Base-by-base conservation (phyloP, 2,113 vertebrate genomes). In the Zeus faber region DNA sequence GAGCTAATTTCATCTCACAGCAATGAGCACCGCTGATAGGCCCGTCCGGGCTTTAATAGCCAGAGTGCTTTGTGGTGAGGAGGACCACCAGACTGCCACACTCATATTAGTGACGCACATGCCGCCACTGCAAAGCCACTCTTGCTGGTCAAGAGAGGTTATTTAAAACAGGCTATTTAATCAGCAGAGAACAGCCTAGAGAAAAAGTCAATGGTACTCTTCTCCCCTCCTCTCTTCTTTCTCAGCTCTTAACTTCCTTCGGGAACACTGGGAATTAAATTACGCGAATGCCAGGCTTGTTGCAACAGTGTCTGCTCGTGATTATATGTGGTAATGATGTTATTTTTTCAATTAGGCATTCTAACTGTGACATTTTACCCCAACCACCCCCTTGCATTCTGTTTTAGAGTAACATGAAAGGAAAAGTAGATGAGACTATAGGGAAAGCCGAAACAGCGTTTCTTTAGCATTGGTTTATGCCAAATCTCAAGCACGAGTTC, bases 211-310 rank as follows among this genome's bases (percentile, higher is more conserved):
- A 72, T 54, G 70, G 70, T 63, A 1, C 33, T 74, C 85, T 50
- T 25, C 20, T 55, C 14, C 7, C 23, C n/a, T 47, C 24, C 21
- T n/a, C 84, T 57, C 76, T 54, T 59, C 62, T 62, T 61, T 72
- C 77, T 5, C 9, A 29, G 14, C 58, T 57, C 75, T 77, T 58
- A 18, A 2, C 80, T 77, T 82, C 76, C 77, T 86, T 75, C 54
- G 72, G 88, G 73, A 74, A 75, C 81, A 79, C 72, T 70, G 70
- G 77, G 84, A 90, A 84, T 72, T 79, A 81, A 79, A 70, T 90
- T 87, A 85, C 56, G 75, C 31, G 18, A 62, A 72, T 84, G 71
- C 65, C 84, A 45, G 67, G 74, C 64, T 87, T 83, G 56, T 86
- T 85, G 27, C 81, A 85, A 83, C 76, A 83, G 69, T 78, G 62